Evolutionary conservation across 2,797 vertebrate genomes (phyloP), one percentile per base, ranked within the genome.

Genomic region (Glossophaga mutica): DNA sequence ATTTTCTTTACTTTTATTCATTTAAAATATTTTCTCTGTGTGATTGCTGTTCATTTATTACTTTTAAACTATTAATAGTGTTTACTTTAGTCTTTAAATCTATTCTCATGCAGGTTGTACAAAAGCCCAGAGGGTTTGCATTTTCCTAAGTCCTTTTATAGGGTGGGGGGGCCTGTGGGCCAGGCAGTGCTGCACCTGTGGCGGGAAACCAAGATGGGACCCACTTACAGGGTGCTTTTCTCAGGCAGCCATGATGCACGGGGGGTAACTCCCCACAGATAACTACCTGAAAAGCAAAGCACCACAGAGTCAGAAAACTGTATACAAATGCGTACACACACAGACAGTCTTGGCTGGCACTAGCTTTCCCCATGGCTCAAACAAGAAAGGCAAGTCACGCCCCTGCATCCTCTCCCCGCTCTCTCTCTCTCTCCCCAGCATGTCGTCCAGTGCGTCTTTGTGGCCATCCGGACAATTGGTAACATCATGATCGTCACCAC

Each of bases 401-500:
- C 9, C 29, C 21, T 6, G 42, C 12, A 9, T n/a, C 46, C 6
- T 88, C 83, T 71, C 24, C 68, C 21, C 26, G 10, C 22, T 59
- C 96, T 76, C 73, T 95, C 92, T 95, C 96, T 84, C 19, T 57
- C 55, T 26, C 55, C 11, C 57, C 98, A 99, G 99, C 99, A 99
- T 2, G 99, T 99, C 94, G 99, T 99, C 96, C 99, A 99, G 95
- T 99, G 99, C 81, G 99, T 99, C 98, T 99, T 99, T 96, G 99
- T 99, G 98, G 99, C 99, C 97, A 99, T 99, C 98, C 98, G 99
- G 98, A 99, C 99, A 42, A 99, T 99, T 9, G 99, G 99, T 83
- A 99, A 99, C 98, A 99, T 99, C 98, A 99, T 99, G 99, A 99
- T 99, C 12, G 99, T 99, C 97, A 99, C 99, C 95, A 99, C 99